Evolutionary conservation across 2,888 invertebrate genomes (phyloP).

Genomic region (Dione juno): DNA sequence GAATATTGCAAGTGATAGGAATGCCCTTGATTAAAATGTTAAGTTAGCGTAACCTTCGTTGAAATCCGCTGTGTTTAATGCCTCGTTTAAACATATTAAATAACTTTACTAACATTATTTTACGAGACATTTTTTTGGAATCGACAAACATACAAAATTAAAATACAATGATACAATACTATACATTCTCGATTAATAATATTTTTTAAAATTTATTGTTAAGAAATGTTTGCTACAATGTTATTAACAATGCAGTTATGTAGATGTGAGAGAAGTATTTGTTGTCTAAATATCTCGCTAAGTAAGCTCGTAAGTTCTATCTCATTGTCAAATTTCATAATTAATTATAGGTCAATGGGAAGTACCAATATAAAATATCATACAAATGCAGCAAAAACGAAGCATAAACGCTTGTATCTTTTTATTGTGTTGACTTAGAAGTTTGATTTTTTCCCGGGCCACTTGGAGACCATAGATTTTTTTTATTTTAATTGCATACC

Average conservation of each 20-base stretch:
- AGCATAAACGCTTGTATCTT: too few species aligned
- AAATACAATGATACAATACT: too few species aligned
- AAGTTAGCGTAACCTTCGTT: conserved; percentile 47
- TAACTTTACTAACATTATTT: conserved; percentile 16
- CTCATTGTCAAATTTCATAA: too few species aligned
- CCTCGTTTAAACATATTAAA: conserved; percentile 27
- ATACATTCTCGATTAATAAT: background rate
- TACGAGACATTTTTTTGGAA: background rate
- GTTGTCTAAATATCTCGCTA: too few species aligned
- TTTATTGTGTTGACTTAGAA: too few species aligned
- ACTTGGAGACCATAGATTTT: too few species aligned
- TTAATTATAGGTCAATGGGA: too few species aligned
- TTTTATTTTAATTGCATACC: too few species aligned
- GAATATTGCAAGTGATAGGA: conserved; percentile 47
- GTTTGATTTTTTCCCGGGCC: too few species aligned
- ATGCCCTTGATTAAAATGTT: conserved; percentile 50
- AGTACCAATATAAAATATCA: too few species aligned
- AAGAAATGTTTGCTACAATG: background rate
- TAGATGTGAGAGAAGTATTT: background rate
- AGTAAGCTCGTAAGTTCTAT: too few species aligned
- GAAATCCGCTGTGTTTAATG: conserved; percentile 41
- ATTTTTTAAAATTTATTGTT: background rate
- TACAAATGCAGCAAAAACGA: too few species aligned
- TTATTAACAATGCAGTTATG: background rate
- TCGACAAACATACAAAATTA: background rate